Conservation (phyloP, 2,113 vertebrate species). For the Megaceryle torquata region DNA sequence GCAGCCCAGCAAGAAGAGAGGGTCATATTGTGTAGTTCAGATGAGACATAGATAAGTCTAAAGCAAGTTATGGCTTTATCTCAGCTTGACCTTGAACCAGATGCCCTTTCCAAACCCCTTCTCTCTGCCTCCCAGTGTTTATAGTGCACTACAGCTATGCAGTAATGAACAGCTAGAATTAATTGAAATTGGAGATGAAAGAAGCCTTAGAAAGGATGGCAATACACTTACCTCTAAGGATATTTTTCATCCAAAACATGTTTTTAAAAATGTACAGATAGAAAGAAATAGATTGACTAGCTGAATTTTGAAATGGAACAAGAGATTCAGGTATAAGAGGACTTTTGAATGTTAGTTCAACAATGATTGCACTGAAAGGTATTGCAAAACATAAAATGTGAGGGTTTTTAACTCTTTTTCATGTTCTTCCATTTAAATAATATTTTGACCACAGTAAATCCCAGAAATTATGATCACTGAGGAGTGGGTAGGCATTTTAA, state of each 20-base stretch:
- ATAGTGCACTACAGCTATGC: neutral
- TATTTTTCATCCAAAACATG: neutral
- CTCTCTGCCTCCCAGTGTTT: fast-evolving
- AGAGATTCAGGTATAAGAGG: neutral
- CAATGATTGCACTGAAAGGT: neutral
- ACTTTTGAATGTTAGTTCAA: neutral
- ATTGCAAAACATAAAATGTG: neutral
- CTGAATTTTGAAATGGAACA: neutral
- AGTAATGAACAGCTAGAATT: neutral
- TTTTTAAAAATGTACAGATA: neutral
- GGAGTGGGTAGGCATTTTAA: conserved; percentile 51
- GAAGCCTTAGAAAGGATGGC: neutral
- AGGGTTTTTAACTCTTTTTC: neutral
- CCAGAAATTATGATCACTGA: neutral
- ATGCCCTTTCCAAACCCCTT: neutral
- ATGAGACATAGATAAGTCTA: conserved; percentile 29
- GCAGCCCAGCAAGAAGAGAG: neutral
- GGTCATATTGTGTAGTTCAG: neutral
- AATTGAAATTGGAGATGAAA: neutral
- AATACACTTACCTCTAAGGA: neutral
- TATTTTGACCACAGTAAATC: neutral
- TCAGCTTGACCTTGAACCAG: conserved; percentile 43
- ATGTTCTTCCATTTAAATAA: neutral
- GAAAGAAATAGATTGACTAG: conserved; percentile 11
- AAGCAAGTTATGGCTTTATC: conserved; percentile 49